Base-by-base conservation (phyloP, 23 tunicate species). In the Styela clava region DNA sequence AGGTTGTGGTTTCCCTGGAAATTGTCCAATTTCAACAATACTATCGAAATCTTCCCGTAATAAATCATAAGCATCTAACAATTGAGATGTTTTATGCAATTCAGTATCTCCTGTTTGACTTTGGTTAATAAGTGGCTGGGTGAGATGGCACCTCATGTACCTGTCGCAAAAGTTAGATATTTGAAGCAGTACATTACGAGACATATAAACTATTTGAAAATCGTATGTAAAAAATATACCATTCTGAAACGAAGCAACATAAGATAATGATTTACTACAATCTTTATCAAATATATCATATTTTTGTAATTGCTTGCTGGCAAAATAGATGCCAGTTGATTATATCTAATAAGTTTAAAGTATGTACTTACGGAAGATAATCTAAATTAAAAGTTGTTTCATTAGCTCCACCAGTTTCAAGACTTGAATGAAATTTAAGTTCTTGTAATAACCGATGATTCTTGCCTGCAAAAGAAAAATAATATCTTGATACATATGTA, bases 41-140 rank as follows among this genome's bases (percentile, higher is more conserved):
- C 82, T 94, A 71, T 94, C 98, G 52, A 94, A 88, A 64, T 94
- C 98, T 44, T 94, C 98, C 44, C 83, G 64, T 2, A 83, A 72
- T 26, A 94, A 52, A 35, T 88, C 94, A 68, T 94, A 94, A 61
- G 92, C 84, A 67, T 77, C 70, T 0, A 94, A 71, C 34, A 94
- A 51, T 56, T 88, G 34, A 5, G 89, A 80, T 0, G 74, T 80
- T 79, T 70, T 34, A 5, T 74, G 78, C 5, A 94, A 83, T 81
- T 83, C 84, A 18, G 35, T 25, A 36, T 82, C 87, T 25, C 90
- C 98, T 2, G 78, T 70, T n/a, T 63, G 21, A 63, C 82, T 88
- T 64, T 88, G 89, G 18, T 68, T 33, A 34, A 88, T 63, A 51
- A 94, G 52, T 0, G 98, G 98, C 64, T 78, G 85, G 27, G 76